Percentiles rank a stretch among this genome's conserved stretches.
Conservation (phyloP, 2,113 vertebrate species). For the Machaerirhynchus nigripectus region DNA sequence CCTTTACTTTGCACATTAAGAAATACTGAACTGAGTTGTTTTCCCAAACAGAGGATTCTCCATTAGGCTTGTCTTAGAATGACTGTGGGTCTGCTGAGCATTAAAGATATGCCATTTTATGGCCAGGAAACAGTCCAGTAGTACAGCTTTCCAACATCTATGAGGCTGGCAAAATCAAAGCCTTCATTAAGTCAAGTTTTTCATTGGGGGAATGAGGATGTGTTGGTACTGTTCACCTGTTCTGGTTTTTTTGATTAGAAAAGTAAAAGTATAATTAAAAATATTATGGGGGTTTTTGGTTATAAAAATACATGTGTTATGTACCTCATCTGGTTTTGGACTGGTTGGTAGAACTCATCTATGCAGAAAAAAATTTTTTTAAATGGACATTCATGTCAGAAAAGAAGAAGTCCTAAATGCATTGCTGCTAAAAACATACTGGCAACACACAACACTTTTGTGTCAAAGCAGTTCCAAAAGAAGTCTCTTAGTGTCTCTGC, state of each 20-base stretch:
- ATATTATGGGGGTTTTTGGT: background rate
- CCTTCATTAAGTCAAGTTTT: background rate
- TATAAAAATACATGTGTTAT: background rate
- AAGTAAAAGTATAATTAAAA: background rate
- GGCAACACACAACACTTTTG: background rate
- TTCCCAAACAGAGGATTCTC: background rate
- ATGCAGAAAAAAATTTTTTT: accelerated
- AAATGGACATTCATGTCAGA: background rate
- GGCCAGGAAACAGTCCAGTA: background rate
- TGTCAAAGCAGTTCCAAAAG: background rate
- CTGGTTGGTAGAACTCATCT: background rate
- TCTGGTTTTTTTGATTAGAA: background rate
- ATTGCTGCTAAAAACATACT: background rate
- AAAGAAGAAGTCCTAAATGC: background rate
- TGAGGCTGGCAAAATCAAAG: background rate
- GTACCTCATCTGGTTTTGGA: background rate
- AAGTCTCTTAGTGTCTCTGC: background rate
- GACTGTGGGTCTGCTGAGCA: background rate
- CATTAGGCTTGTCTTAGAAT: background rate
- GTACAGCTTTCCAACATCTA: background rate
- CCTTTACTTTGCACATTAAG: background rate
- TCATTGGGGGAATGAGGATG: background rate
- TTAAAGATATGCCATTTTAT: background rate
- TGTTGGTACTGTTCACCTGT: background rate
- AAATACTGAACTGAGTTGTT: background rate